phyloP scores from a whole-genome alignment of 2,797 vertebrate genomes.

The Myiothlypis chrysogaster region DNA sequence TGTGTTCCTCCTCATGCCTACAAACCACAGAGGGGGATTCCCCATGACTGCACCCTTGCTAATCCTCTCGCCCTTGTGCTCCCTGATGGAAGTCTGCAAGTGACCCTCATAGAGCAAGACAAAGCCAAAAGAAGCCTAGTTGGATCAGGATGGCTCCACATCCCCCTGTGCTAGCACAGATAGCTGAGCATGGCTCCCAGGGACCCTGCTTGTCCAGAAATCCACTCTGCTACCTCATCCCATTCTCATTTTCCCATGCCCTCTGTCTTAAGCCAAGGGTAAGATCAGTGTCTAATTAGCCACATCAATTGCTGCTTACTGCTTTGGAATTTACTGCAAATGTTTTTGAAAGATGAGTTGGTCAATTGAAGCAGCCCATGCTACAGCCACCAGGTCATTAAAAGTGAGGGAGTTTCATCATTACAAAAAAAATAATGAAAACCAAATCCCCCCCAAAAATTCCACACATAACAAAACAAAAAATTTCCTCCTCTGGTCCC shows the following conservation, averaged over 20 bases:
- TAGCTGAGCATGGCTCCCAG: background rate
- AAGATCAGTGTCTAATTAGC: background rate
- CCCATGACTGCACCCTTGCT: background rate
- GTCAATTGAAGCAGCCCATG: background rate
- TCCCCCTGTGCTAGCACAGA: background rate
- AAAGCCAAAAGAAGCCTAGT: background rate
- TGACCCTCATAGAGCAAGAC: background rate
- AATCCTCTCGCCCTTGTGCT: background rate
- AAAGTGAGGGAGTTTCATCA: background rate
- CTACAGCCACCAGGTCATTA: background rate
- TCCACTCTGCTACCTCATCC: background rate
- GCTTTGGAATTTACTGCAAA: background rate
- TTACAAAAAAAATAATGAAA: background rate
- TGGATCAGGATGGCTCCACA: fast-evolving
- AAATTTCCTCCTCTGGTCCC: fast-evolving
- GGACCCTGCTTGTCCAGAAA: background rate
- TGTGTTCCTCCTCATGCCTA: background rate
- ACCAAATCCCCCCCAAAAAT: background rate
- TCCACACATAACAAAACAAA: background rate
- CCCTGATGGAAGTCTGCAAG: background rate
- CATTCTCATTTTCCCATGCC: background rate
- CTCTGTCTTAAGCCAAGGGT: background rate
- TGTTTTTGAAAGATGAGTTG: background rate
- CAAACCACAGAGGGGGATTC: background rate
- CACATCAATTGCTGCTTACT: background rate